A percentile compares a stretch with the other conserved stretches of the same genome.
Conservation (phyloP, 2,113 vertebrate genomes). For the Crocuta crocuta region DNA sequence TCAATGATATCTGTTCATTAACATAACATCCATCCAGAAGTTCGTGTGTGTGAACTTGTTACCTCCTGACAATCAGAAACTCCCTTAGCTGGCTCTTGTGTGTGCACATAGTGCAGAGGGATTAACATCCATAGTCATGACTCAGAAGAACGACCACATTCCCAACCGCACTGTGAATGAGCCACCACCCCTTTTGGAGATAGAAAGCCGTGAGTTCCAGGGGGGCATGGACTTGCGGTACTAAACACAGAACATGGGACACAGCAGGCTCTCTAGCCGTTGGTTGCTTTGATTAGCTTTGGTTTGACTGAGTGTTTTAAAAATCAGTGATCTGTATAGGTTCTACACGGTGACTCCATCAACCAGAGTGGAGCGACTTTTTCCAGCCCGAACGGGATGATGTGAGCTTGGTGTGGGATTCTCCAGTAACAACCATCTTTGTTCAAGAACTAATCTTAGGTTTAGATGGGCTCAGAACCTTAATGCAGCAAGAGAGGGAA, state of each 20-base stretch:
- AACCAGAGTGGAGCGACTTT: not conserved
- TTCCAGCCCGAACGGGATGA: not conserved
- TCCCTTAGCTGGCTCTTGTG: not conserved
- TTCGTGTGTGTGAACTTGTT: not conserved
- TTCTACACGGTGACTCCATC: not conserved
- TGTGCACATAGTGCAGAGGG: rapidly evolving
- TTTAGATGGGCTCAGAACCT: not conserved
- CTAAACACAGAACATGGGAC: not conserved
- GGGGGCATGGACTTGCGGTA: rapidly evolving
- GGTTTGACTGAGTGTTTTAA: not conserved
- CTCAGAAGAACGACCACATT: not conserved
- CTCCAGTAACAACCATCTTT: not conserved
- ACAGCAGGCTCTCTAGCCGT: not conserved
- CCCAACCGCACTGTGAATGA: not conserved
- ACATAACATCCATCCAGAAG: not conserved
- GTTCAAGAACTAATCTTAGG: not conserved
- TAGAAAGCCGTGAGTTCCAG: rapidly evolving
- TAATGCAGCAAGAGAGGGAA: not conserved
- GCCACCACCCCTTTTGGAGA: not conserved
- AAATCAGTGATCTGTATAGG: no score
- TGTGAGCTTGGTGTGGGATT: not conserved
- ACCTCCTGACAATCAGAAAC: not conserved
- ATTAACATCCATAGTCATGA: no score
- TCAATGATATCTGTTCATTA: not conserved
- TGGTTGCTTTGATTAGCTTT: not conserved